Evolutionary conservation across 1,140 invertebrate genomes (phyloP).

Genomic region (Lucilia sericata): DNA sequence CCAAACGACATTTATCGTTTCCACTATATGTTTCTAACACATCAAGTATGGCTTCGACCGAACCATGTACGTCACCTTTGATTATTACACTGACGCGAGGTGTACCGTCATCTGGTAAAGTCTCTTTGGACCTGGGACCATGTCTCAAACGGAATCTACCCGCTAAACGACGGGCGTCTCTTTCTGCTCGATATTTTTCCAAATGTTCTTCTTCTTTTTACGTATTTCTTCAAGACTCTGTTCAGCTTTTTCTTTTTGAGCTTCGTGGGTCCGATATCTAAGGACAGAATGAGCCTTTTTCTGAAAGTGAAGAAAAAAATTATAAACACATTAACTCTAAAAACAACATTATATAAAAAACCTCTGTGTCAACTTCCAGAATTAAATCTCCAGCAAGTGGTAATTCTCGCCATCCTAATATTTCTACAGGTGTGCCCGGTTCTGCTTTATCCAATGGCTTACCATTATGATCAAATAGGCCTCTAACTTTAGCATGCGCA

Average conservation of each 20-base stretch:
- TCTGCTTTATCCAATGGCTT: slow-evolving; percentile 75
- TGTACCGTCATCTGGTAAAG: slow-evolving; percentile 63
- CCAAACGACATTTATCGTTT: slow-evolving; percentile 80
- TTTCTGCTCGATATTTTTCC: slow-evolving; percentile 75
- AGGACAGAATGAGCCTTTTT: slow-evolving; percentile 80
- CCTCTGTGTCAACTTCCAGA: slow-evolving; percentile 84
- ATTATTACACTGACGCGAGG: slow-evolving; percentile 73
- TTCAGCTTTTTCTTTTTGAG: slow-evolving; percentile 74
- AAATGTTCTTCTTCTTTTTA: slow-evolving; percentile 78
- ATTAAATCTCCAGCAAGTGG: slow-evolving; percentile 90
- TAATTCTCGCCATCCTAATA: slow-evolving; percentile 89
- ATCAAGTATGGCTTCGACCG: slow-evolving; percentile 93
- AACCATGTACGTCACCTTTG: slow-evolving; percentile 87
- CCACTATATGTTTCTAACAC: slow-evolving; percentile 89
- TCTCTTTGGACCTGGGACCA: slow-evolving; percentile 72
- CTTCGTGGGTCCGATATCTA: slow-evolving; percentile 72
- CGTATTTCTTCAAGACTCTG: slow-evolving; percentile 72
- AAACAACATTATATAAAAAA: slow-evolving; percentile 47
- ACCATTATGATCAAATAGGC: slow-evolving; percentile 87
- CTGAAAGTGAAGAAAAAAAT: slow-evolving; percentile 62
- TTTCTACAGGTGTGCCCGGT: slow-evolving; percentile 84
- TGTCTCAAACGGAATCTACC: slow-evolving; percentile 69
- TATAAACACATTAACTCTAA: neutral
- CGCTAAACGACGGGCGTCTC: slow-evolving; percentile 74
- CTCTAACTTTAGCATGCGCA: slow-evolving; percentile 86